Conservation (phyloP, 1,140 invertebrate species). For the Wiebesia pumilae region DNA sequence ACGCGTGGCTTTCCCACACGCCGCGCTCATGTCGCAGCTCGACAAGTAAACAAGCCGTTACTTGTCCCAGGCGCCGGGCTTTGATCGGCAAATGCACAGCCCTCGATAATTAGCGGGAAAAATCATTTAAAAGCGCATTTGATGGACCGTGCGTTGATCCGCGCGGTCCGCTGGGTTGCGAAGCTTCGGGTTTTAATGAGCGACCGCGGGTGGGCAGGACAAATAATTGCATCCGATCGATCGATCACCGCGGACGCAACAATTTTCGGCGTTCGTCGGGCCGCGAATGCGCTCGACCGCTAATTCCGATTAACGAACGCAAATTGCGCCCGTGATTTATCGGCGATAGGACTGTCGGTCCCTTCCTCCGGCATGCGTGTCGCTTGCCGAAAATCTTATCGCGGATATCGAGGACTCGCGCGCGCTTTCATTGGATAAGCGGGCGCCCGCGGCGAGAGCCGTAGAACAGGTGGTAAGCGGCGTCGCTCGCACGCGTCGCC, state of each 20-base stretch:
- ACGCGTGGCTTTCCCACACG: slow-evolving; percentile 28
- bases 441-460: neutral
- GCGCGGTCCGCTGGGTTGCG: neutral
- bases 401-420: neutral
- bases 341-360: neutral
- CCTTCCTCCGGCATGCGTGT: no score
- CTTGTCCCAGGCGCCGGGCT: neutral
- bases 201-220: neutral
- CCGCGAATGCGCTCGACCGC: neutral
- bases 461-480: slow-evolving; percentile 46
- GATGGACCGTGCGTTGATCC: neutral
- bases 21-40: slow-evolving; percentile 1
- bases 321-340: slow-evolving; percentile 35
- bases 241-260: neutral
- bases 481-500: slow-evolving; percentile 1
- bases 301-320: slow-evolving; percentile 4
- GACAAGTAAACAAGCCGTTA: slow-evolving; percentile 15
- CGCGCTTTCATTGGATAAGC: neutral
- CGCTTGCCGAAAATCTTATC: neutral
- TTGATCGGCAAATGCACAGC: slow-evolving; percentile 24
- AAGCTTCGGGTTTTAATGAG: slow-evolving; percentile 17
- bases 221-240: slow-evolving; percentile 36
- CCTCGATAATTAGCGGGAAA: slow-evolving; percentile 5
- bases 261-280: neutral
- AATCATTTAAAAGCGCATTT: slow-evolving; percentile 33